Conservation (phyloP, 2,888 invertebrate genomes). For the Timema cristinae region DNA sequence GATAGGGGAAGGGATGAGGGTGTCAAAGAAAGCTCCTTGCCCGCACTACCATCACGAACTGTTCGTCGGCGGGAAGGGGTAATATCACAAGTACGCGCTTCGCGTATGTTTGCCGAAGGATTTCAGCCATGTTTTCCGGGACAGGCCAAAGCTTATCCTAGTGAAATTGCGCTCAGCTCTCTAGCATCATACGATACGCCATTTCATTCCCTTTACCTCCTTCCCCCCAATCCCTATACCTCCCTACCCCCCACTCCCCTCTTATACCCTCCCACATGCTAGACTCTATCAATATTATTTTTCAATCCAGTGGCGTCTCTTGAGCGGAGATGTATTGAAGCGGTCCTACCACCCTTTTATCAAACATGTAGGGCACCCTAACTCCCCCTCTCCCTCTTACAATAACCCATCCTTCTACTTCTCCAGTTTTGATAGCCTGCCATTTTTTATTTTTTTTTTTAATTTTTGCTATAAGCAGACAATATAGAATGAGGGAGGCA, state of each 20-base stretch:
- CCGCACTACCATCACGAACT: too few species aligned
- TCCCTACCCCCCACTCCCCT: background rate
- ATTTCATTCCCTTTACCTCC: constrained; percentile 6
- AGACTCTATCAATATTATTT: constrained; percentile 32
- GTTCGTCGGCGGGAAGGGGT: background rate
- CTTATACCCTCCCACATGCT: background rate
- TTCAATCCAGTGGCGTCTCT: constrained; percentile 27
- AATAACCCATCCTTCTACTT: background rate
- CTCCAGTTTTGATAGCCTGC: background rate
- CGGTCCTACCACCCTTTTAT: background rate
- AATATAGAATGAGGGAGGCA: background rate
- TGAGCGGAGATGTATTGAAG: constrained; percentile 10
- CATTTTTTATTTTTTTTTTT: background rate
- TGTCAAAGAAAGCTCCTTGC: too few species aligned
- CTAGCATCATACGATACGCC: background rate
- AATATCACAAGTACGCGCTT: constrained; percentile 10
- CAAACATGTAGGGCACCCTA: background rate
- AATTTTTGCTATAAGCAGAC: background rate
- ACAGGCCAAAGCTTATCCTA: constrained; percentile 22
- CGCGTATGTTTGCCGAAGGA: constrained; percentile 17
- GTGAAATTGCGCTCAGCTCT: constrained; percentile 25
- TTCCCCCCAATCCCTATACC: background rate
- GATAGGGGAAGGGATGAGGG: too few species aligned
- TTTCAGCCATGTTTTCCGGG: constrained; percentile 1
- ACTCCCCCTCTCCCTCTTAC: background rate